Base-by-base conservation (phyloP, 2,888 invertebrate genomes). In the Panzeria rudis region DNA sequence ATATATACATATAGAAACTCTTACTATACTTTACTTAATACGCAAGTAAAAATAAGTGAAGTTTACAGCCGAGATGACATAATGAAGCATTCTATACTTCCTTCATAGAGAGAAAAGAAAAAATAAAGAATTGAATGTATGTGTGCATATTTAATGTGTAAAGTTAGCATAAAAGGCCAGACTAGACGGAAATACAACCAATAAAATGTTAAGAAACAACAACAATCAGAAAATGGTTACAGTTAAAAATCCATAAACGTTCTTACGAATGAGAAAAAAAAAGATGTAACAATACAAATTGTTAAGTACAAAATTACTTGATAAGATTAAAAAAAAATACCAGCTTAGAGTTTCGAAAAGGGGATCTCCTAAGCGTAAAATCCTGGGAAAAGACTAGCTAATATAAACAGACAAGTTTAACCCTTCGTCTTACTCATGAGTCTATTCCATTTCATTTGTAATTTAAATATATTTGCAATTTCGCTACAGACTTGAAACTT, bases 121-220 rank as follows among this genome's bases (percentile, higher is more conserved):
- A 29, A 35, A 20, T 13, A 15, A 23, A 35, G 13, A 23, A 20
- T 8, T 15, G 5, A n/a, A 47, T 29, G 44, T 6, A 8, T 29
- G 25, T 52, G 4, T 8, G 35, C 32, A 17, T 11, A 2, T 8
- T 66, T 59, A 44, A 13, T 68, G 52, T 50, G 9, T 5, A 56
- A 72, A 72, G 13, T 72, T 80, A 2, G 20, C 9, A 62, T 38
- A 71, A 50, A 69, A 78, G 68, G 29, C 47, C 77, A 56, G 77
- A 47, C 78, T 75, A 79, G 69, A 84, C 79, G 62, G 79, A 75
- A 79, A 41, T 15, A 56, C 17, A 68, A 64, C 75, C 79, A 84
- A 84, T 84, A 76, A 84, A 75, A 80, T 72, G 23, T 47, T 50
- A 17, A 44, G 76, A 76, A 84, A 59, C 32, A 76, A 75, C 64